Base-by-base conservation (phyloP, 1,140 invertebrate genomes). In the Hyles vespertilio region DNA sequence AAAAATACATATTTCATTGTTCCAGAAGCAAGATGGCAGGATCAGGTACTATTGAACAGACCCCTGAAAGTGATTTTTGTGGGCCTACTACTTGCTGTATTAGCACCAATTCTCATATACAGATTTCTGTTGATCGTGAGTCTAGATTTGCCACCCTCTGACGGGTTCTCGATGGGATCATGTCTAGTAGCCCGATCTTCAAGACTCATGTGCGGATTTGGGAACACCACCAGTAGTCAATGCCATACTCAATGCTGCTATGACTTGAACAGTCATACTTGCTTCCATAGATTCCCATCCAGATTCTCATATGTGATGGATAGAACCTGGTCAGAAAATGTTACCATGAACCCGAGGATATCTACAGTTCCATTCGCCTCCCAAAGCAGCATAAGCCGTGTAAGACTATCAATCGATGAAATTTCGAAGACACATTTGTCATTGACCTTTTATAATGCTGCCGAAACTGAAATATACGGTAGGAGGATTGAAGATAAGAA, bases 211-310 rank as follows among this genome's bases (percentile, higher is more conserved):
- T 89, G 86, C 58, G 84, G 86, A 0, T 5, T 65, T 10, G 77
- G 74, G 2, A 56, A 67, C 22, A 59, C 79, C 8, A 40, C 63
- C 3, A 56, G 70, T 40, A 46, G 53, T 0, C 49, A 79, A 48
- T 89, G 86, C 49, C 81, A 81, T 48, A 43, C 56, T 3, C 74
- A 86, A 59, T 89, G 86, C 47, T 89, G 84, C 49, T 89, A 81
- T 51, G 84, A 89, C 46, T 51, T 64, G 5, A 67, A 45, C 9
- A 72, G 66, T 12, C 34, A 77, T 11, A 51, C 77, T 36, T 89
- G 86, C 56, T 89, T 76, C 56, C 83, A 89, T 32, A 61, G 81
- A 49, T 63, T 77, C 22, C 86, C 86, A 5, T 87, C 86, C 3
- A 63, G 81, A 49, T 89, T 87, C 59, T 79, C 79, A 4, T 89